These are phyloP conservation scores for Astyanax mexicanus DNA, from an alignment of 2,797 vertebrate genomes.

Conservation along the genomic window DNA sequence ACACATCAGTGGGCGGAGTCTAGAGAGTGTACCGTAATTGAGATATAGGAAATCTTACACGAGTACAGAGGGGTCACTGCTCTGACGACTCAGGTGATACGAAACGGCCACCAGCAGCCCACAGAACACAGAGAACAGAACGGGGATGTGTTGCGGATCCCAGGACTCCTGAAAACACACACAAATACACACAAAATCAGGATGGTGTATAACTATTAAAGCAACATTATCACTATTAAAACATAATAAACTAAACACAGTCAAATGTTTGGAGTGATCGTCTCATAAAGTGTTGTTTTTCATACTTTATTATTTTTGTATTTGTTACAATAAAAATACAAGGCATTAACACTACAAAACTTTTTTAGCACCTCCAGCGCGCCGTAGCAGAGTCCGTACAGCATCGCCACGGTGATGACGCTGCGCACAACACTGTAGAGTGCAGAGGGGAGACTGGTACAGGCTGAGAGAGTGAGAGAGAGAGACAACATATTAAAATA, in stretches of 20 bases:
- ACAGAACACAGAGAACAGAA: slow-evolving; percentile 96
- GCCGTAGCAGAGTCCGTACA: slow-evolving; percentile 97
- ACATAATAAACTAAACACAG: too few species aligned
- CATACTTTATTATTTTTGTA: too few species aligned
- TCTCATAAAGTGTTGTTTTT: too few species aligned
- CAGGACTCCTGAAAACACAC: slow-evolving; percentile 86
- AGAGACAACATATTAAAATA: too few species aligned
- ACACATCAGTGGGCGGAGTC: too few species aligned
- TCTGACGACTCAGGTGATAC: slow-evolving; percentile 97
- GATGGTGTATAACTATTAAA: too few species aligned
- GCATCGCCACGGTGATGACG: slow-evolving; percentile 90
- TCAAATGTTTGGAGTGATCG: too few species aligned
- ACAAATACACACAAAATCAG: slow-evolving; percentile 18
- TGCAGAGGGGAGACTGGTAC: slow-evolving; percentile 94
- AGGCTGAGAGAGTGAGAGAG: slow-evolving; percentile 77
- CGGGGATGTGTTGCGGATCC: slow-evolving; percentile 98
- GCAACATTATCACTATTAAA: too few species aligned
- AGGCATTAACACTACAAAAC: too few species aligned
- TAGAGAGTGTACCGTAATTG: too few species aligned
- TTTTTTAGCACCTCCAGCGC: slow-evolving; percentile 88
- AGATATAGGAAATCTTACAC: slow-evolving; percentile 81
- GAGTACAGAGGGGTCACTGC: slow-evolving; percentile 95
- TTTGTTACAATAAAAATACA: too few species aligned
- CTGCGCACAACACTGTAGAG: slow-evolving; percentile 96
- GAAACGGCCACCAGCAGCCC: slow-evolving; percentile 96